Base-by-base conservation (phyloP, 35 echinoderm and acorn worm species). In the Holothuria glaberrima region DNA sequence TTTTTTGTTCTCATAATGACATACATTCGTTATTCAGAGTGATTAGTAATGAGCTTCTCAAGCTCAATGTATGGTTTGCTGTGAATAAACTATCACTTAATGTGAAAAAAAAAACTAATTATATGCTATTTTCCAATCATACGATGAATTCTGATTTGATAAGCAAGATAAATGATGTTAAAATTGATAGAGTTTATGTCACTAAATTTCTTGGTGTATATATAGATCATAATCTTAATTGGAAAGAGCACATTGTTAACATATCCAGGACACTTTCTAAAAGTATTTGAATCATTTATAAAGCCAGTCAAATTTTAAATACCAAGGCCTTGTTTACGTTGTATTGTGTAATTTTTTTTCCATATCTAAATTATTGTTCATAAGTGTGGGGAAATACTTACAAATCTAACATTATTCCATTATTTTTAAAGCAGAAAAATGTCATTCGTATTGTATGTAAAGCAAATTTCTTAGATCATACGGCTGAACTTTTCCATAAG, bases 201-300 rank as follows among this genome's bases (percentile, higher is more conserved):
- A 77, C 73, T 31, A 77, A 77, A 48, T 24, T 77, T 34, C 73
- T 77, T 31, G 33, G 33, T 41, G 33, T 36, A 41, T 41, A 29
- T 22, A 44, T 77, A 25, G 73, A 77, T 45, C 31, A 44, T 34
- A 77, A 77, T 22, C 45, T 34, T 12, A 77, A 31, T n/a, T 77
- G 73, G 73, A 77, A 77, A 77, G 73, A 77, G 73, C 73, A 77
- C 19, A 77, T 77, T 77, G n/a, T 31, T 77, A 77, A 77, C 27
- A 24, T 77, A 77, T 38, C 73, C 29, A 31, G 45, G 31, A 77
- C 48, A 77, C 45, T 77, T 41, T 34, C 28, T 77, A 77, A 77
- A 77, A 41, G 71, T 77, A 77, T 77, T 41, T 5, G 32, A 56
- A 81, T 52, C 22, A 81, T 81, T 30, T 6, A 50, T 10, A 81